Conservation (phyloP, 2,113 vertebrate genomes). For the Lepus americanus region DNA sequence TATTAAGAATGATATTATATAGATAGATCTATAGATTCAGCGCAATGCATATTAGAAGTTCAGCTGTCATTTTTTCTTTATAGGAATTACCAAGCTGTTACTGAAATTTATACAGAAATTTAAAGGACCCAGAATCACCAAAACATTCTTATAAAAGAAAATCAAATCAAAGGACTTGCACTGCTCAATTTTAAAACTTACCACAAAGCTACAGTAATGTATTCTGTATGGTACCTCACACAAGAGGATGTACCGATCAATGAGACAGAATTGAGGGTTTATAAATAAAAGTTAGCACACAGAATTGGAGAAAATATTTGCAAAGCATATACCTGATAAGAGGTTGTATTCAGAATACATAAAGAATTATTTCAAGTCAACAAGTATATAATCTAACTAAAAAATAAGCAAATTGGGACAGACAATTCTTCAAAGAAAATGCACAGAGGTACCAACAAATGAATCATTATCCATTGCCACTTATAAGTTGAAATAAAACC, state of each 20-base stretch:
- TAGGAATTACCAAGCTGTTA: background rate
- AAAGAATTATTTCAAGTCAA: background rate
- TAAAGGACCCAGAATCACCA: background rate
- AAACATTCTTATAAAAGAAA: background rate
- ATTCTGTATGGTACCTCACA: background rate
- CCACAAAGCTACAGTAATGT: background rate
- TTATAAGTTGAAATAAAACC: background rate
- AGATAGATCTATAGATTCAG: too few relatives aligned
- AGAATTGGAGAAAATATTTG: background rate
- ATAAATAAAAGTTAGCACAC: background rate
- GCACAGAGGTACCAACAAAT: background rate
- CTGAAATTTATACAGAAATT: background rate
- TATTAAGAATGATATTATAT: background rate
- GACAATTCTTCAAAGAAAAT: background rate
- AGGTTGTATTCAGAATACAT: background rate
- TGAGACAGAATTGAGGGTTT: background rate
- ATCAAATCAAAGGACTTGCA: background rate
- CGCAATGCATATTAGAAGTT: too few relatives aligned
- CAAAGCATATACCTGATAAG: background rate
- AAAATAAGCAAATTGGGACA: conserved; percentile 7
- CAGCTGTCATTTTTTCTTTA: background rate
- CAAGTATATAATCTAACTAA: background rate
- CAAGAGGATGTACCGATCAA: background rate
- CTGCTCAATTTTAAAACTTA: background rate
- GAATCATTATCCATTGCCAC: background rate